A percentile compares a stretch with the other conserved stretches of the same genome.
Evolutionary conservation across 2,888 invertebrate genomes (phyloP).

Genomic region (Acheta domesticus): DNA sequence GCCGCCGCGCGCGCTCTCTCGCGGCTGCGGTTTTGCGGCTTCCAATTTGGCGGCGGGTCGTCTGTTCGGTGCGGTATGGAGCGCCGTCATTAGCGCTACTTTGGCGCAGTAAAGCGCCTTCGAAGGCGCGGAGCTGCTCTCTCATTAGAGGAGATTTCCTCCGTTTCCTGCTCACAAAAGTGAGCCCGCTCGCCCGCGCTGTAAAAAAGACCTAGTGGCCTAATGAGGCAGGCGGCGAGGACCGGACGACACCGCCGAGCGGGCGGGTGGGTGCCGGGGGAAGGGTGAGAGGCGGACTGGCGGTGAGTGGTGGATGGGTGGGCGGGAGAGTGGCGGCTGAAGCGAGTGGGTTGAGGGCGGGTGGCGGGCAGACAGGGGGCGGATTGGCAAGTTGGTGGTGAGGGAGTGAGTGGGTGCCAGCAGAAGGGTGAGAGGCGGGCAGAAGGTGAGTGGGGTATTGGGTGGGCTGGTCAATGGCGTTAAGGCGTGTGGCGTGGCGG

Average conservation of each 20-base stretch:
- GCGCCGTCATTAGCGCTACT: conserved; percentile 9
- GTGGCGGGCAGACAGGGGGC: too few relatives aligned
- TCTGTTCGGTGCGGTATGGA: conserved; percentile 6
- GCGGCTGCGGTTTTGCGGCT: neutral
- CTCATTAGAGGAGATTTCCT: conserved; percentile 12
- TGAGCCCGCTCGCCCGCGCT: neutral
- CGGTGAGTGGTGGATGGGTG: too few relatives aligned
- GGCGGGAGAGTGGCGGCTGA: too few relatives aligned
- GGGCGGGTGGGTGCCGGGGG: neutral
- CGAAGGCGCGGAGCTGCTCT: neutral
- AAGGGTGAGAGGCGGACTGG: neutral
- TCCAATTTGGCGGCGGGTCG: conserved; percentile 10
- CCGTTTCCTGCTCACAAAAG: conserved; percentile 3
- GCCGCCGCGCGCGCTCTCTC: neutral
- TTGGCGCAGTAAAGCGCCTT: conserved; percentile 8
- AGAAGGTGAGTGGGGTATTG: too few relatives aligned
- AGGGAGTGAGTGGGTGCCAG: too few relatives aligned
- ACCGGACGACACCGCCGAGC: neutral
- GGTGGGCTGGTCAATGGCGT: too few relatives aligned
- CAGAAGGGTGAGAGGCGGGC: too few relatives aligned
- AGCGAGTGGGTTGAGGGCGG: too few relatives aligned
- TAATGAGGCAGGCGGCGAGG: neutral
- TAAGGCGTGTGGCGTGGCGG: too few relatives aligned
- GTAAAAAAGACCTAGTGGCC: neutral
- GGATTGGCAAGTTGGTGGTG: too few relatives aligned